These are phyloP conservation scores for Anguilla megastoma DNA, from an alignment of 2,797 vertebrate species.

Conservation along the genomic window DNA sequence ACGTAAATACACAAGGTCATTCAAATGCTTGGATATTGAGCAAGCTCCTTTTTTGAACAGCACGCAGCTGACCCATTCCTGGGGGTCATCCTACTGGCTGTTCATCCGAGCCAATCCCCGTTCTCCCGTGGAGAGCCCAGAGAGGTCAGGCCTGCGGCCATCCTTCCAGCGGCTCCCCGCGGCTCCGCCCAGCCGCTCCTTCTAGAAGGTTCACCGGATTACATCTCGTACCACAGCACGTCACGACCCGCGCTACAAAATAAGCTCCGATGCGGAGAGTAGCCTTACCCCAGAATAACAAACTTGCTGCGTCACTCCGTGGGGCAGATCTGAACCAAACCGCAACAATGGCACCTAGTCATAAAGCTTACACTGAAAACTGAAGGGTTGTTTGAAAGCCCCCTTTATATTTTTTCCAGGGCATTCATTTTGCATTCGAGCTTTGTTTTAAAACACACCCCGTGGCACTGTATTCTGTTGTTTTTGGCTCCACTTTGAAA, in stretches of 20 bases:
- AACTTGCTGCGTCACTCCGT: background rate
- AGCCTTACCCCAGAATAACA: background rate
- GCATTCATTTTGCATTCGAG: too few species aligned
- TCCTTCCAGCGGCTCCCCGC: background rate
- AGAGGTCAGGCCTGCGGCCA: background rate
- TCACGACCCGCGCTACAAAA: background rate
- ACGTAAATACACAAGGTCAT: background rate
- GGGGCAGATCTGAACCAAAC: background rate
- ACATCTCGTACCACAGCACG: background rate
- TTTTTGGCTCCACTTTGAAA: background rate
- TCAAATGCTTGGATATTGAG: background rate
- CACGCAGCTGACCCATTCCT: background rate
- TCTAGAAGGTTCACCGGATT: slow-evolving; percentile 12
- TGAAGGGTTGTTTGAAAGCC: too few species aligned
- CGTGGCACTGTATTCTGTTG: background rate
- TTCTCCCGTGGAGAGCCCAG: background rate
- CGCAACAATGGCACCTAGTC: background rate
- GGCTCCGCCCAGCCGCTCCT: background rate
- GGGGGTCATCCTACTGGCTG: background rate
- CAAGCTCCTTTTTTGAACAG: background rate
- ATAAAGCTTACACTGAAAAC: too few species aligned
- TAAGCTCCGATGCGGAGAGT: background rate
- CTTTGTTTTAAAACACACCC: background rate
- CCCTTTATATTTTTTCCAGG: background rate
- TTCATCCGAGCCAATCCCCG: background rate